A percentile compares a stretch with the other conserved stretches of the same genome.
Conservation (phyloP, 2,888 invertebrate genomes). For the Sialis lutaria region DNA sequence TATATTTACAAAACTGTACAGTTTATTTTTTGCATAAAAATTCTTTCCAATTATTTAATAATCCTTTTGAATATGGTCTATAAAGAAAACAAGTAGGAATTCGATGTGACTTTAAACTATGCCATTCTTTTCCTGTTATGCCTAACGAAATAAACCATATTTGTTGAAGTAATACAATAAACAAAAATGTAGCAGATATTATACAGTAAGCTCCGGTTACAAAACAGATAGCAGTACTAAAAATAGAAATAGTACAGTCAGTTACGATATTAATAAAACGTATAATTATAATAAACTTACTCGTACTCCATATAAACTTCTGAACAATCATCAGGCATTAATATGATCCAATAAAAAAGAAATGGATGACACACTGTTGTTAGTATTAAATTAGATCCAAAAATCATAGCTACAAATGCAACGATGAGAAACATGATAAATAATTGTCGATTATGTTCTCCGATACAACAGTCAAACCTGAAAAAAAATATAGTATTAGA, state of each 20-base stretch:
- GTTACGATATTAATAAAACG: background rate
- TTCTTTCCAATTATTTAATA: conserved; percentile 17
- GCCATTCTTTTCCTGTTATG: conserved; percentile 31
- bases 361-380: conserved; percentile 79
- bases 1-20: background rate
- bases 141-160: conserved; percentile 28
- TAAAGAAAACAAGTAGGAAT: conserved; percentile 15
- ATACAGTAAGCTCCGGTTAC: conserved; percentile 22
- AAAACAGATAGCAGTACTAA: conserved; percentile 36
- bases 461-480: conserved; percentile 74
- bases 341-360: conserved; percentile 42
- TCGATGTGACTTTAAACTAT: conserved; percentile 16
- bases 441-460: conserved; percentile 57
- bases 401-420: conserved; percentile 45
- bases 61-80: conserved; percentile 17
- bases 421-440: conserved; percentile 51
- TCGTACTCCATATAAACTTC: conserved; percentile 65
- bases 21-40: background rate
- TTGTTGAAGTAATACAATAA: conserved; percentile 15
- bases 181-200: conserved; percentile 5
- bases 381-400: conserved; percentile 64
- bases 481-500: conserved; percentile 14
- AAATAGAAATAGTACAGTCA: conserved; percentile 14
- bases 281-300: conserved; percentile 30
- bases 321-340: conserved; percentile 69